These are phyloP conservation scores for Amiota minor DNA, from an alignment of 2,888 invertebrate species.

Conservation along the genomic window DNA sequence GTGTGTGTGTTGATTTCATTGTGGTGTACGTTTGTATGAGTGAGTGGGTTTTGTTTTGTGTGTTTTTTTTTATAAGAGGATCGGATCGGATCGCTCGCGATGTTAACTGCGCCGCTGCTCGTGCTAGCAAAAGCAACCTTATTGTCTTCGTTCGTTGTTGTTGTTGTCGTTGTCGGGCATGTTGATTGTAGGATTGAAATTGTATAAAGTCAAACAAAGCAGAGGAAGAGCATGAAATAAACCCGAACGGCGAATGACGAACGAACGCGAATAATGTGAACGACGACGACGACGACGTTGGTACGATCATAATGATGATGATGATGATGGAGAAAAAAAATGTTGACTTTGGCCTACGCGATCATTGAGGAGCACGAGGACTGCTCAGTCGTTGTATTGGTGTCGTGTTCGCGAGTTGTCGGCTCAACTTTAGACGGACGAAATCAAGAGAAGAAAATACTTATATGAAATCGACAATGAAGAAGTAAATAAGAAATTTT, in stretches of 20 bases:
- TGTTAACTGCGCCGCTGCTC: conserved; percentile 40
- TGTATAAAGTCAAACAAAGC: conserved; percentile 40
- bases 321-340: conserved; percentile 36
- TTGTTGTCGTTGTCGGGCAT: conserved; percentile 34
- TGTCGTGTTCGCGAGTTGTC: conserved; percentile 47
- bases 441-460: conserved; percentile 4
- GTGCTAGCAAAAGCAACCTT: conserved; percentile 3
- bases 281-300: conserved; percentile 41
- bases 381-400: conserved; percentile 67
- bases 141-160: not conserved
- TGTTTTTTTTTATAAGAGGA: conserved; percentile 59
- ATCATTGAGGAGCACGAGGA: conserved; percentile 61
- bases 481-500: not conserved
- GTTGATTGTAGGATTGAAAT: conserved; percentile 36
- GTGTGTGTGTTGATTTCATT: conserved; percentile 33
- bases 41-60: conserved; percentile 28
- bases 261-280: conserved; percentile 37
- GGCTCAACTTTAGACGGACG: conserved; percentile 56
- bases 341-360: conserved; percentile 49
- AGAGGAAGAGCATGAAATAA: conserved; percentile 45
- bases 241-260: conserved; percentile 19
- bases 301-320: too few relatives aligned
- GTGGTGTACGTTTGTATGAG: conserved; percentile 32
- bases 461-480: conserved; percentile 6
- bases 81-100: conserved; percentile 33